Evolutionary conservation across 2,888 invertebrate genomes (phyloP).

Genomic region (Ephialtes manifestator): DNA sequence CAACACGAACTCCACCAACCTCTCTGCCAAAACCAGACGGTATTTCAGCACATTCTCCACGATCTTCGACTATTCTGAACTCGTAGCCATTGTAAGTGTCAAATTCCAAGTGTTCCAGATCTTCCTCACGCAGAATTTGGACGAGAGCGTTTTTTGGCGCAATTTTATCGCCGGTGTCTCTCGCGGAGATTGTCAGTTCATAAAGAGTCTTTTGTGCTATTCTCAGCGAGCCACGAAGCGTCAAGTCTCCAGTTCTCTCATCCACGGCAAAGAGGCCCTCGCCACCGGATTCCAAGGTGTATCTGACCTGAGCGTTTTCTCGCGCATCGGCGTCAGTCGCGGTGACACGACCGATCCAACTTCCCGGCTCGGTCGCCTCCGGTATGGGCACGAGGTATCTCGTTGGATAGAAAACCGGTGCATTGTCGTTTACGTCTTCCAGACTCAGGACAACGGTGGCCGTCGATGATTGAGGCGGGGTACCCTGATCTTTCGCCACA

Average conservation of each 20-base stretch:
- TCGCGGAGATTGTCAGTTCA: slow-evolving; percentile 92
- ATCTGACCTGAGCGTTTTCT: slow-evolving; percentile 94
- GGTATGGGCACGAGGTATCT: slow-evolving; percentile 93
- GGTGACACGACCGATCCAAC: slow-evolving; percentile 91
- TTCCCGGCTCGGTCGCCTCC: slow-evolving; percentile 90
- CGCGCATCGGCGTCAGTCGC: slow-evolving; percentile 95
- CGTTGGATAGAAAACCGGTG: slow-evolving; percentile 96
- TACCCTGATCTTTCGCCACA: slow-evolving; percentile 96
- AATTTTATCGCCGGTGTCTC: slow-evolving; percentile 92
- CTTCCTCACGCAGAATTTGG: slow-evolving; percentile 92
- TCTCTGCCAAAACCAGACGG: slow-evolving; percentile 88
- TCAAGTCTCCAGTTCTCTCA: slow-evolving; percentile 92
- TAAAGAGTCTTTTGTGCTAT: slow-evolving; percentile 90
- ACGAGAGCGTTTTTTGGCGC: slow-evolving; percentile 92
- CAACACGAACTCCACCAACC: slow-evolving; percentile 92
- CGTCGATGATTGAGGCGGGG: slow-evolving; percentile 95
- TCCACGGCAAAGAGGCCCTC: slow-evolving; percentile 94
- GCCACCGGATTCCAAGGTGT: slow-evolving; percentile 92
- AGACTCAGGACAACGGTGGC: slow-evolving; percentile 94
- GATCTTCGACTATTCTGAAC: slow-evolving; percentile 94
- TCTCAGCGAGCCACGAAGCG: slow-evolving; percentile 89
- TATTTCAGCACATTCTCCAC: slow-evolving; percentile 88
- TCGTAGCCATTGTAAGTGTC: slow-evolving; percentile 92
- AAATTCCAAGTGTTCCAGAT: slow-evolving; percentile 92
- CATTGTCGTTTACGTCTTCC: slow-evolving; percentile 96